Evolutionary conservation across 1,140 invertebrate species (phyloP), one percentile per base, ranked within the genome.

Genomic region (Caenorhabditis brenneri): DNA sequence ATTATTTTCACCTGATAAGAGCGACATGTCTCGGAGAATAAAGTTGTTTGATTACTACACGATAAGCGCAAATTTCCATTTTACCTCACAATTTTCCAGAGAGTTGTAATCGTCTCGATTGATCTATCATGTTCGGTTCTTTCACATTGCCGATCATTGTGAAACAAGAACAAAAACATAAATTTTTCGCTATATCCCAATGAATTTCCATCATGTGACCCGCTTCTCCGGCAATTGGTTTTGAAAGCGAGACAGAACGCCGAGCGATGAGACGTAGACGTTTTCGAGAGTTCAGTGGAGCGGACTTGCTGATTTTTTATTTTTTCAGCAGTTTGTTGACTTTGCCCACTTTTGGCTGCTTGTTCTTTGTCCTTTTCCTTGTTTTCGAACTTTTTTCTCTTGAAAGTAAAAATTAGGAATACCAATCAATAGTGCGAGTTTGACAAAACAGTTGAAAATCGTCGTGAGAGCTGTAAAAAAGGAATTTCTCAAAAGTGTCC

Each of bases 1-100:
- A 74, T 74, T 42, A 74, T 74, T 74, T 74, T 74, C 22, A 42
- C 22, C 9, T 74, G 65, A 74, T 74, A 74, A 74, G n/a, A n/a
- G n/a, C 29, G 31, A 1, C 19, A 0, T 36, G 16, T 42, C 12
- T 12, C 12, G 5, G 5, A 12, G 4, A 65, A 65, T 65, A 65
- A 65, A 65, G 7, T 65, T 33, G 12, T 65, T n/a, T 33, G 58
- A 36, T 55, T 10, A 29, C 6, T 6, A n/a, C n/a, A n/a, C n/a
- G n/a, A n/a, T n/a, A n/a, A n/a, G n/a, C n/a, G n/a, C n/a, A n/a
- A n/a, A n/a, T n/a, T n/a, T n/a, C n/a, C 16, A 22, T 33, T 33
- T 33, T 65, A 16, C 31, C 58, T 19, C 58, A 33, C 24, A 29
- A 27, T 29, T 58, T 58, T 33, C 58, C 9, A 19, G 0, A 22